Conservation (phyloP, 1,140 invertebrate genomes). For the Drosophila kurseongensis region DNA sequence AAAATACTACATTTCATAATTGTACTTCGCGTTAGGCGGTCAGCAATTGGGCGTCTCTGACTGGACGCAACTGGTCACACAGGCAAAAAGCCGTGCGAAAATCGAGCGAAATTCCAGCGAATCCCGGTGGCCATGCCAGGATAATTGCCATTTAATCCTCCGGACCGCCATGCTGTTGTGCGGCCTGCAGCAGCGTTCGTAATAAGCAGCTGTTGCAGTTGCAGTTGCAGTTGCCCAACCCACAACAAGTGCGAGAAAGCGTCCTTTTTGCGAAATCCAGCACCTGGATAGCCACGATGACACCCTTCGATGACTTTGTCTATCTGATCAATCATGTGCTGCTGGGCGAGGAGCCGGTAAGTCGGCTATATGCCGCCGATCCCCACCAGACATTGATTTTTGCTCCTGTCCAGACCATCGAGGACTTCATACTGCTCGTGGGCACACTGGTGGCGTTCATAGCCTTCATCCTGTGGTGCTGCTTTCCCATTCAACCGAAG, state of each 20-base stretch:
- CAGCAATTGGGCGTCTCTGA: too few species aligned
- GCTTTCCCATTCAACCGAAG: conserved; percentile 88
- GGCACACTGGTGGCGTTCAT: conserved; percentile 88
- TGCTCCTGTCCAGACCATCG: conserved; percentile 85
- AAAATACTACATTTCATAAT: too few species aligned
- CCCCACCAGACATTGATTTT: not conserved
- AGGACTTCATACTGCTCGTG: conserved; percentile 87
- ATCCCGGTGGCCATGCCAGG: conserved; percentile 13
- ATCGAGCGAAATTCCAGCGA: not conserved
- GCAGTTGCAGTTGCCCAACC: conserved; percentile 12
- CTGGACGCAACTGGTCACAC: conserved; percentile 3
- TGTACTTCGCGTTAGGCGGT: not conserved
- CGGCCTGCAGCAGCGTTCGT: conserved; percentile 13
- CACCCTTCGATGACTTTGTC: conserved; percentile 87
- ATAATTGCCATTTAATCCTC: conserved; percentile 18
- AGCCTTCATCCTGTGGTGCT: conserved; percentile 88
- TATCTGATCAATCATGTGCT: conserved; percentile 87
- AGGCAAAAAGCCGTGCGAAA: conserved; percentile 17
- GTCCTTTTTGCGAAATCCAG: conserved; percentile 7
- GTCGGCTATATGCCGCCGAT: conserved; percentile 26
- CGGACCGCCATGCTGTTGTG: conserved; percentile 23
- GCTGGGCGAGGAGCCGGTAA: conserved; percentile 87
- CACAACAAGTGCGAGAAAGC: conserved; percentile 20
- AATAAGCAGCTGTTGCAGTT: conserved; percentile 2
- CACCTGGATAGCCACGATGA: conserved; percentile 80